A percentile compares a stretch with the other conserved stretches of the same genome.
Evolutionary conservation across 2,113 vertebrate genomes (phyloP).

Genomic region (Prietella phreatophila): DNA sequence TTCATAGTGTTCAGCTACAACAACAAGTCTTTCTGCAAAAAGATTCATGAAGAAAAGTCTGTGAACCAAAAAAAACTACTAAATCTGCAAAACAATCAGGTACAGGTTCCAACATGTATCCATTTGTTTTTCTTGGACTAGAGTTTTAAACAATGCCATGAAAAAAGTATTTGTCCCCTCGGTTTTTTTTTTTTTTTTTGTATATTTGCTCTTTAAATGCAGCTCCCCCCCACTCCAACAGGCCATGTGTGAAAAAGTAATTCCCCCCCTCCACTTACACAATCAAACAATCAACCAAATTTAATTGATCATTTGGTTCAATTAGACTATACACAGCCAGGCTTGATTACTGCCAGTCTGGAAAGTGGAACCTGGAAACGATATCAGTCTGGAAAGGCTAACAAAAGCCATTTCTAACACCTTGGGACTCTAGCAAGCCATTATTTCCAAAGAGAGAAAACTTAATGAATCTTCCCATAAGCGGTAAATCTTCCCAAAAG

Average conservation of each 20-base stretch:
- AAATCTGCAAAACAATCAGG: neutral
- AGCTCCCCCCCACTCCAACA: neutral
- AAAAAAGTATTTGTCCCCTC: neutral
- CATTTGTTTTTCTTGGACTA: neutral
- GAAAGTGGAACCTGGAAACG: no score
- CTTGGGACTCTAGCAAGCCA: neutral
- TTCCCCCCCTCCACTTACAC: neutral
- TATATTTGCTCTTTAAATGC: no score
- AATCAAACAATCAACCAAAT: neutral
- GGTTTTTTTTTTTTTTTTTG: no score
- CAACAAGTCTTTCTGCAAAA: constrained; percentile 86
- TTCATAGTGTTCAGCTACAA: constrained; percentile 92
- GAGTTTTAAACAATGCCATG: neutral
- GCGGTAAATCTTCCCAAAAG: neutral
- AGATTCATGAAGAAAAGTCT: neutral
- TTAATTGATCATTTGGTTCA: neutral
- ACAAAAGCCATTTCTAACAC: neutral
- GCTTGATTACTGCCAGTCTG: neutral
- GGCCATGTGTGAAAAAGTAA: neutral
- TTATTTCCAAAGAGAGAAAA: neutral
- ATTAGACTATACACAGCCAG: neutral
- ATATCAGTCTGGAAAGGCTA: neutral
- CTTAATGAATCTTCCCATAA: neutral
- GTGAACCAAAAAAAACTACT: neutral
- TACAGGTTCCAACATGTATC: no score